These are phyloP conservation scores for Arenicola marina DNA, from an alignment of 2,888 invertebrate species.

Conservation along the genomic window DNA sequence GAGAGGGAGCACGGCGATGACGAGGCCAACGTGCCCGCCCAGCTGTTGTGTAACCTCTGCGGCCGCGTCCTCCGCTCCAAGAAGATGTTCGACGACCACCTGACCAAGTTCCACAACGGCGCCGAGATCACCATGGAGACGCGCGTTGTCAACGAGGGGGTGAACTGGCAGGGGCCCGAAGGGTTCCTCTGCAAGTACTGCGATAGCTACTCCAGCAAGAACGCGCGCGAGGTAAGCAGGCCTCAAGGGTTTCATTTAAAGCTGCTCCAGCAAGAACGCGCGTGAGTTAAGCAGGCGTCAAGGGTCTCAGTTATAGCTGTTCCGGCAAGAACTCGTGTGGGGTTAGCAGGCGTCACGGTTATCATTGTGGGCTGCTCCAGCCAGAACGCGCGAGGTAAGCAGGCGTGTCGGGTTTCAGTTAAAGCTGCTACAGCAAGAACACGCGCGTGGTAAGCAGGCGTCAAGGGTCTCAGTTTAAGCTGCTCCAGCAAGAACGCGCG, in stretches of 20 bases:
- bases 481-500: too few species aligned
- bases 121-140: slow-evolving; percentile 4
- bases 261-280: too few species aligned
- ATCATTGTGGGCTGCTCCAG: too few species aligned
- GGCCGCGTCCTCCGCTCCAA: slow-evolving; percentile 5
- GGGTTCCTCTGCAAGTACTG: slow-evolving; percentile 8
- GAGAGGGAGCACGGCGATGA: background rate
- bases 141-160: background rate
- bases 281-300: too few species aligned
- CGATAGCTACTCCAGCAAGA: background rate
- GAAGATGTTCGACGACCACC: slow-evolving; percentile 4
- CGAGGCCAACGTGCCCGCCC: background rate
- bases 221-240: slow-evolving; percentile 10
- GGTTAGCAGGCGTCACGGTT: too few species aligned
- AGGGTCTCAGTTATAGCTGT: too few species aligned
- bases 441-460: slow-evolving; percentile 9
- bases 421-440: background rate
- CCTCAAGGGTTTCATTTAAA: too few species aligned
- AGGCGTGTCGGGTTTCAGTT: too few species aligned
- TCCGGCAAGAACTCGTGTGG: too few species aligned
- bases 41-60: slow-evolving; percentile 10
- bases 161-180: background rate
- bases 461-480: too few species aligned
- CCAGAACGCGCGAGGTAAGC: too few species aligned
- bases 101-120: slow-evolving; percentile 2